Percentiles rank a stretch among this genome's conserved stretches.
These are phyloP conservation scores for Diceros bicornis DNA, from an alignment of 2,797 vertebrate species.

Conservation along the genomic window DNA sequence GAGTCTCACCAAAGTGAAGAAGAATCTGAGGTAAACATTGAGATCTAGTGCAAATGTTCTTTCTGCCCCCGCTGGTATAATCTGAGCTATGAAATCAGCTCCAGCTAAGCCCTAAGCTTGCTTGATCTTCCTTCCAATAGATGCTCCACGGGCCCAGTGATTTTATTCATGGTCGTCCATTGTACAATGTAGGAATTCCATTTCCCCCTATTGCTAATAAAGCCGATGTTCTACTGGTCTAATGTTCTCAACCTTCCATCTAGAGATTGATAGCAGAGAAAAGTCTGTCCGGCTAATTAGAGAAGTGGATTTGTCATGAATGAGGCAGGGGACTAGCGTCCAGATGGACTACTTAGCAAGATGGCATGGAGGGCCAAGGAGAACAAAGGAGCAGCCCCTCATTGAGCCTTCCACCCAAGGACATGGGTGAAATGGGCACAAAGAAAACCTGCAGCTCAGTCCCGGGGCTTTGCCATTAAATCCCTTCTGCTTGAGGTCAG, in stretches of 20 bases:
- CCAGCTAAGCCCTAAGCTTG: not conserved
- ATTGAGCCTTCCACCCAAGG: not conserved
- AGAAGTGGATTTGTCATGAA: not conserved
- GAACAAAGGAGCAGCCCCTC: not conserved
- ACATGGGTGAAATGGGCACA: no score
- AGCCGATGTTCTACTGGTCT: not conserved
- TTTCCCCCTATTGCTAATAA: no score
- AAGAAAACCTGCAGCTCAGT: not conserved
- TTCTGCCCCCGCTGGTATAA: not conserved
- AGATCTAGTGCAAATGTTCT: not conserved
- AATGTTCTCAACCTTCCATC: not conserved
- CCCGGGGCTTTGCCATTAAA: not conserved
- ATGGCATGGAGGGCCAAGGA: no score
- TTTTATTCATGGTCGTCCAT: fast-evolving
- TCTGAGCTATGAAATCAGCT: not conserved
- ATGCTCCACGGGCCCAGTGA: not conserved
- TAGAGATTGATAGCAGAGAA: not conserved
- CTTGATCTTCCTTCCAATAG: not conserved
- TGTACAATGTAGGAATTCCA: not conserved
- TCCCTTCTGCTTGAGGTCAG: not conserved
- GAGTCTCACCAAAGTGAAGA: not conserved
- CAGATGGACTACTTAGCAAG: not conserved
- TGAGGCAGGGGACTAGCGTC: not conserved
- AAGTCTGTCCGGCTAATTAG: not conserved
- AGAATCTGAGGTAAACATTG: not conserved